A percentile compares a stretch with the other conserved stretches of the same genome.
Evolutionary conservation across 2,797 vertebrate genomes (phyloP).

Genomic region (Phaenicophaeus curvirostris): DNA sequence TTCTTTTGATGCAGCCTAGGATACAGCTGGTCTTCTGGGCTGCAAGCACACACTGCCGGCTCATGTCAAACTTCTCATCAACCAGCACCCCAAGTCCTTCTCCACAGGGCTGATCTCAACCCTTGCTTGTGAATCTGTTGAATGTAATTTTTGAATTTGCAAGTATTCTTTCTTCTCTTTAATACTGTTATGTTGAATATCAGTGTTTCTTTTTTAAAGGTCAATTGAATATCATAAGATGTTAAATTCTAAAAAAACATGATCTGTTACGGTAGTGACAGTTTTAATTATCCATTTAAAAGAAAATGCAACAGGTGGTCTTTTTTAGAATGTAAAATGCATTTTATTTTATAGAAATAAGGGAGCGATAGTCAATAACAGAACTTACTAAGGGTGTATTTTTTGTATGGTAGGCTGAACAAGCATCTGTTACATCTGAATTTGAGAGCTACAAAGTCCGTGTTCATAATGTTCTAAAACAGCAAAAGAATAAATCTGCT

Average conservation of each 20-base stretch:
- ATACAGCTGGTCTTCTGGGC: too few relatives aligned
- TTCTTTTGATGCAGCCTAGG: too few relatives aligned
- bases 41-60: too few relatives aligned
- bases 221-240: neutral
- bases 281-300: neutral
- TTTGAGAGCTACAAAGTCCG: conserved; percentile 97
- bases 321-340: neutral
- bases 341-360: neutral
- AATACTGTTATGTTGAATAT: neutral
- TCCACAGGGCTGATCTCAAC: too few relatives aligned
- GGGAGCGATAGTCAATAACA: neutral
- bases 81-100: too few relatives aligned
- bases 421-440: conserved; percentile 83
- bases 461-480: conserved; percentile 97
- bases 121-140: neutral
- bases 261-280: neutral
- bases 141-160: neutral
- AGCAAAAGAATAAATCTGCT: conserved; percentile 83
- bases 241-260: neutral
- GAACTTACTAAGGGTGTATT: neutral
- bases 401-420: conserved; percentile 82
- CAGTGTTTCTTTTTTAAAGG: neutral
- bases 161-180: neutral
- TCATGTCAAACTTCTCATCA: too few relatives aligned
- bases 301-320: neutral